Conservation (phyloP, 2,888 invertebrate genomes). For the Diachrysia chrysitis region DNA sequence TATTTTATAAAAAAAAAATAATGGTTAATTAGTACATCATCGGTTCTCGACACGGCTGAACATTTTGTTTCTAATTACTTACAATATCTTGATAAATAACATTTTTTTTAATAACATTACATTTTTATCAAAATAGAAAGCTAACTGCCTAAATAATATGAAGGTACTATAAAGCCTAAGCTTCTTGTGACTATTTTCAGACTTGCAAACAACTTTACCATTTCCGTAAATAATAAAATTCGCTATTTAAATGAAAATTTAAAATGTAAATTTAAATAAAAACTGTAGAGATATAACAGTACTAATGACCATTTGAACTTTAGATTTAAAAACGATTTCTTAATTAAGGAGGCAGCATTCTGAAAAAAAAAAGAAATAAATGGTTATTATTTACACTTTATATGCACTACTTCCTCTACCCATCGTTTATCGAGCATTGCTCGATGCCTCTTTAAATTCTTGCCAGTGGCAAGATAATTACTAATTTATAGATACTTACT, state of each 20-base stretch:
- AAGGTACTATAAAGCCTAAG: slow-evolving; percentile 16
- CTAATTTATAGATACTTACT: too few species aligned
- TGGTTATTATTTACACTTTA: too few species aligned
- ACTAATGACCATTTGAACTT: slow-evolving; percentile 80
- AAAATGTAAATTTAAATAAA: slow-evolving; percentile 71
- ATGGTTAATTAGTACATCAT: too few species aligned
- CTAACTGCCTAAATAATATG: background rate
- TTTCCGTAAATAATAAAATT: slow-evolving; percentile 12
- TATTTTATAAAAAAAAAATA: background rate
- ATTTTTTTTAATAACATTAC: background rate
- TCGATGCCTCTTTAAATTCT: too few species aligned
- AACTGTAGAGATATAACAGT: slow-evolving; percentile 76
- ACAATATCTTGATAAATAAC: background rate
- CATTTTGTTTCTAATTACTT: background rate
- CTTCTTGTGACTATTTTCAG: slow-evolving; percentile 38
- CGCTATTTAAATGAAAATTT: slow-evolving; percentile 54
- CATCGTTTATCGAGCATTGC: too few species aligned
- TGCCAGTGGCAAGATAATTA: background rate
- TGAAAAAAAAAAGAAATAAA: slow-evolving; percentile 69
- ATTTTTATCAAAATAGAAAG: background rate
- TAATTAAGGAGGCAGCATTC: slow-evolving; percentile 68
- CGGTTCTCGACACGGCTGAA: background rate
- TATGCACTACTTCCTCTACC: background rate
- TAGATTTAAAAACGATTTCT: slow-evolving; percentile 70
- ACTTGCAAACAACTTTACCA: slow-evolving; percentile 34